A percentile compares a stretch with the other conserved stretches of the same genome.
These are phyloP conservation scores for Drosophila melanica DNA, from an alignment of 1,140 invertebrate genomes.

Conservation along the genomic window DNA sequence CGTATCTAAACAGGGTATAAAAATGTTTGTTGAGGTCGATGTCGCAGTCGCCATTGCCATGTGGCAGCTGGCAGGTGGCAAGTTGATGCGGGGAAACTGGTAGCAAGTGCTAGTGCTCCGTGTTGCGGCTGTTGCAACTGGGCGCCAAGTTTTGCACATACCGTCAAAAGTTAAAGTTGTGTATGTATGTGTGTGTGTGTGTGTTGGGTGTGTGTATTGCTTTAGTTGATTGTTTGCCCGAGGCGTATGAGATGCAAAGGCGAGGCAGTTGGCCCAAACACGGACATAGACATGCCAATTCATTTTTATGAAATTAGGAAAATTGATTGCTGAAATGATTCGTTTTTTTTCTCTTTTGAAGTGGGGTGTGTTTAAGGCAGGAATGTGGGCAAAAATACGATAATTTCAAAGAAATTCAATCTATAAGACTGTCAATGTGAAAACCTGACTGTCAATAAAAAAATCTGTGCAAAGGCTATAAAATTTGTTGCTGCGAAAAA, in stretches of 20 bases:
- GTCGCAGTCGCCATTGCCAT: slow-evolving; percentile 20
- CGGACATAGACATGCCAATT: slow-evolving; percentile 49
- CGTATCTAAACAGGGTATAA: slow-evolving; percentile 17
- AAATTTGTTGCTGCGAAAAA: no score
- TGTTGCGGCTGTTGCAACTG: slow-evolving; percentile 20
- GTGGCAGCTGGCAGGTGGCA: slow-evolving; percentile 39
- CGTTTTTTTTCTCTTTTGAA: neutral
- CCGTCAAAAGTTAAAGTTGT: slow-evolving; percentile 45
- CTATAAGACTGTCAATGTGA: no score
- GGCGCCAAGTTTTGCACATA: slow-evolving; percentile 52
- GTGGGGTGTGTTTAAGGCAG: neutral
- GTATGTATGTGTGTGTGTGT: slow-evolving; percentile 28
- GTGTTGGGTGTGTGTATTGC: slow-evolving; percentile 43
- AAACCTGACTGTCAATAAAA: no score
- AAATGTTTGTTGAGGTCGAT: slow-evolving; percentile 59
- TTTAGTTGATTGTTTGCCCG: slow-evolving; percentile 76
- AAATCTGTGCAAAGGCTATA: no score
- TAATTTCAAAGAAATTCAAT: no score
- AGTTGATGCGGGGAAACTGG: slow-evolving; percentile 33
- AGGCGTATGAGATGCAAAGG: slow-evolving; percentile 53
- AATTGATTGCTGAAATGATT: slow-evolving; percentile 56
- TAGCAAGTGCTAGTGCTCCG: slow-evolving; percentile 12
- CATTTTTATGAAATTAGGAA: slow-evolving; percentile 71
- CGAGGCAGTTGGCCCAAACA: slow-evolving; percentile 1
- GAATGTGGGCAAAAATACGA: no score